phyloP scores from a whole-genome alignment of 1,140 invertebrate genomes.

The Drosophila tsacasi region DNA sequence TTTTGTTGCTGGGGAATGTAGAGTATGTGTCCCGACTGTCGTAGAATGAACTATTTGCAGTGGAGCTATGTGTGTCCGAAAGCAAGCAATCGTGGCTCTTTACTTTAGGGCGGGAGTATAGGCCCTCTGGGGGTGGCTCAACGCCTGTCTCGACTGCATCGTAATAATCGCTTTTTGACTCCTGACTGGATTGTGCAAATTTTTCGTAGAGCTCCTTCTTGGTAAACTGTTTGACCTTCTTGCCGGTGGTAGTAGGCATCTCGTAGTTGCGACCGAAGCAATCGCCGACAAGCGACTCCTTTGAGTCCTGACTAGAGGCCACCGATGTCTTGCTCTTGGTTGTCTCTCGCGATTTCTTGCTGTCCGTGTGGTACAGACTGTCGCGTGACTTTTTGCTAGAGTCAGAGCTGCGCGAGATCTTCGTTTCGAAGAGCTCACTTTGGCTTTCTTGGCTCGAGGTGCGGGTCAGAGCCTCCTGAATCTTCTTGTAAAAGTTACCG shows the following conservation, averaged over 20 bases:
- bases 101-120: conserved; percentile 76
- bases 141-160: conserved; percentile 85
- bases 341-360: conserved; percentile 88
- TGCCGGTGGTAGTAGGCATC: conserved; percentile 84
- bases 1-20: conserved; percentile 87
- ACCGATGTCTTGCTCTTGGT: conserved; percentile 87
- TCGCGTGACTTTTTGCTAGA: conserved; percentile 88
- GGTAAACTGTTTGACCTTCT: conserved; percentile 79
- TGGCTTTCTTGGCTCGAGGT: conserved; percentile 89
- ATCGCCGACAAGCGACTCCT: conserved; percentile 84
- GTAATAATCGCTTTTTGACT: conserved; percentile 88
- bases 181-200: conserved; percentile 87
- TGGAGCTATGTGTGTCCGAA: conserved; percentile 86
- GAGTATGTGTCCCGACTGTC: conserved; percentile 88
- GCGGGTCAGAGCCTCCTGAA: conserved; percentile 87
- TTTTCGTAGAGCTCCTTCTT: conserved; percentile 85
- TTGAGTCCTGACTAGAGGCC: conserved; percentile 89
- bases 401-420: conserved; percentile 88
- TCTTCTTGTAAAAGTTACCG: conserved; percentile 89
- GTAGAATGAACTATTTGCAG: conserved; percentile 87
- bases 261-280: conserved; percentile 82
- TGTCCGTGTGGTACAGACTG: conserved; percentile 88
- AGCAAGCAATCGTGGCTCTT: conserved; percentile 87
- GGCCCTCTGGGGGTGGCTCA: conserved; percentile 41
- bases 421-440: conserved; percentile 89